phyloP scores from a whole-genome alignment of 1,140 invertebrate genomes.

The Drosophila tropicalis region DNA sequence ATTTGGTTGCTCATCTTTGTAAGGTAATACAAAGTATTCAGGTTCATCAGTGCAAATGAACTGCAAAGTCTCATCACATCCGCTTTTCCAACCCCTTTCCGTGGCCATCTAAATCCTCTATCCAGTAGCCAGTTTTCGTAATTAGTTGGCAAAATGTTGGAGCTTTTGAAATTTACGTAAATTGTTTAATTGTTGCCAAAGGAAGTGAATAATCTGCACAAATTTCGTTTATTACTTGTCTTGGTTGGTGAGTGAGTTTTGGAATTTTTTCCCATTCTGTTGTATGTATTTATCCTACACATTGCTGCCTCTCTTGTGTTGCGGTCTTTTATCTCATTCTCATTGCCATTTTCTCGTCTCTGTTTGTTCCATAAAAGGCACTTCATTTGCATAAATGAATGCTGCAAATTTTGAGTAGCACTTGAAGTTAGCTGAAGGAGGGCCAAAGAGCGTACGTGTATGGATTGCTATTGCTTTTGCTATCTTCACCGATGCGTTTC shows the following conservation, averaged over 20 bases:
- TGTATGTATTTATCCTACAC: neutral
- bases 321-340: slow-evolving; percentile 27
- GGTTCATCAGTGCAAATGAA: slow-evolving; percentile 53
- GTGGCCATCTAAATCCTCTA: neutral
- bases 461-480: slow-evolving; percentile 8
- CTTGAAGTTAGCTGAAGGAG: slow-evolving; percentile 42
- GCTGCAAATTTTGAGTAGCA: slow-evolving; percentile 79
- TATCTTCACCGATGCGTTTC: slow-evolving; percentile 4
- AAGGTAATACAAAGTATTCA: slow-evolving; percentile 11
- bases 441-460: slow-evolving; percentile 38
- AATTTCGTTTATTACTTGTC: slow-evolving; percentile 71
- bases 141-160: slow-evolving; percentile 71
- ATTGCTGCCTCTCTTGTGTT: slow-evolving; percentile 13
- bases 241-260: slow-evolving; percentile 25
- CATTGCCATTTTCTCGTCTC: slow-evolving; percentile 24
- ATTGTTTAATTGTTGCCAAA: slow-evolving; percentile 78
- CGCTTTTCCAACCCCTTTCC: neutral
- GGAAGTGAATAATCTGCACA: slow-evolving; percentile 73
- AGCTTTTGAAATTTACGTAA: slow-evolving; percentile 62
- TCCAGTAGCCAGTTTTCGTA: slow-evolving; percentile 23
- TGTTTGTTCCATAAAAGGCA: slow-evolving; percentile 66
- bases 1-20: neutral
- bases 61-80: slow-evolving; percentile 6
- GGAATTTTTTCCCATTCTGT: neutral
- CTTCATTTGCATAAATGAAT: slow-evolving; percentile 81